Evolutionary conservation across 2,888 invertebrate genomes (phyloP), one percentile per base, ranked within the genome.

Genomic region (Temnothorax rugatulus): DNA sequence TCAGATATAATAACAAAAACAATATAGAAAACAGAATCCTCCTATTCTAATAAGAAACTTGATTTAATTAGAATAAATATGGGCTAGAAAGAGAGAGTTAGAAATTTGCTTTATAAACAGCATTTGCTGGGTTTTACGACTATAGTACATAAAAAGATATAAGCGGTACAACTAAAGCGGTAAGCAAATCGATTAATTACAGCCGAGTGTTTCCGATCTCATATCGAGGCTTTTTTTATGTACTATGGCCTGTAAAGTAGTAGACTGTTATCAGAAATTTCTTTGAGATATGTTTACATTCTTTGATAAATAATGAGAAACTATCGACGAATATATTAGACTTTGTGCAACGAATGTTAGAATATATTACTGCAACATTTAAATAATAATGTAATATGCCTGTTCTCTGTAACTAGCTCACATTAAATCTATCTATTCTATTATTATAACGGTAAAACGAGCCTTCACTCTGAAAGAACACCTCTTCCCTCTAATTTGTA

Each of bases 331-430:
- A 83, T 69, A 75, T 90, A 84, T 73, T 73, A 57, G 63, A 84
- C 66, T 86, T 87, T 89, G 86, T 89, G 89, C 87, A 90, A 90
- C 89, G 77, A 89, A 86, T 88, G 75, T 90, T 90, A 86, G 86
- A 90, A 88, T 90, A 90, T 90, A 83, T 90, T 88, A 90, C 87
- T 90, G 89, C 86, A 90, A 90, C 90, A 90, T 87, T 90, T 88
- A 90, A 85, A 84, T 90, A 89, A 82, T 90, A 90, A 87, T 82
- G 74, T 90, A 90, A 88, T 83, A 84, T 64, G 29, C 34, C 34
- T 34, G 34, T 34, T 34, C 34, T 52, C 66, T 82, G 86, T 84
- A 89, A 84, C 87, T 90, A 90, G 86, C 84, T 76, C 87, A 90
- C 89, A 90, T 90, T 90, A 86, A 89, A 87, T 44, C 89, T 89